Conservation (phyloP, 2,888 invertebrate species). For the Trissolcus brochymenae region DNA sequence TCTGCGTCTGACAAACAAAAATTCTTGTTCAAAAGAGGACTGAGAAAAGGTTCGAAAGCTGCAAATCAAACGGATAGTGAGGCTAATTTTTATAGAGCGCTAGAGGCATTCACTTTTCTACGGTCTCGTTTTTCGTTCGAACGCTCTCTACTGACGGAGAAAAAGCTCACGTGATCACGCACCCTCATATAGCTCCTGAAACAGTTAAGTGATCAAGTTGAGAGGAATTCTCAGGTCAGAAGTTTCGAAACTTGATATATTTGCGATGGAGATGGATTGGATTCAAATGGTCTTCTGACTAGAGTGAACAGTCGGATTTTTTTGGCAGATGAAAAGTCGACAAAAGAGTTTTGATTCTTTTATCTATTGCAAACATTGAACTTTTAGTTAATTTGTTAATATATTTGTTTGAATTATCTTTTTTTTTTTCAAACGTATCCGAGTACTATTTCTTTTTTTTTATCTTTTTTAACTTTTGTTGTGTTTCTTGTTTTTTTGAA, state of each 20-base stretch:
- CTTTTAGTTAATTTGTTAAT: no score
- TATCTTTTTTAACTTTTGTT: no score
- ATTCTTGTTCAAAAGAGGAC: background rate
- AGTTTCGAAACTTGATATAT: constrained; percentile 9
- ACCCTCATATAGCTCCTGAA: background rate
- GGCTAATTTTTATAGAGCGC: constrained; percentile 17
- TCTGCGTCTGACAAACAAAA: constrained; percentile 1
- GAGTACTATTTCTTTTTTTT: no score
- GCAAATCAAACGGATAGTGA: constrained; percentile 37
- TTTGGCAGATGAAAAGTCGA: background rate
- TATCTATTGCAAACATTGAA: no score
- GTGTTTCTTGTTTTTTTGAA: no score
- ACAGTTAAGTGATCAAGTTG: constrained; percentile 17
- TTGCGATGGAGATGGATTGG: background rate
- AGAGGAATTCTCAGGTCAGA: constrained; percentile 29
- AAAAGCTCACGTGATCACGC: constrained; percentile 13
- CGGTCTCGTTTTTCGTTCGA: constrained; percentile 2
- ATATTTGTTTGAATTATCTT: no score
- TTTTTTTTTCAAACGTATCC: no score
- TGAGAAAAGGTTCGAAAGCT: constrained; percentile 15
- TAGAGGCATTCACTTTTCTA: constrained; percentile 4
- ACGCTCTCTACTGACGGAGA: background rate
- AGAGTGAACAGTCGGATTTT: background rate
- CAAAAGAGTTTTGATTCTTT: no score
- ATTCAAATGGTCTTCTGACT: background rate